Conservation (phyloP, 2,797 vertebrate species). For the Heliangelus exortis region DNA sequence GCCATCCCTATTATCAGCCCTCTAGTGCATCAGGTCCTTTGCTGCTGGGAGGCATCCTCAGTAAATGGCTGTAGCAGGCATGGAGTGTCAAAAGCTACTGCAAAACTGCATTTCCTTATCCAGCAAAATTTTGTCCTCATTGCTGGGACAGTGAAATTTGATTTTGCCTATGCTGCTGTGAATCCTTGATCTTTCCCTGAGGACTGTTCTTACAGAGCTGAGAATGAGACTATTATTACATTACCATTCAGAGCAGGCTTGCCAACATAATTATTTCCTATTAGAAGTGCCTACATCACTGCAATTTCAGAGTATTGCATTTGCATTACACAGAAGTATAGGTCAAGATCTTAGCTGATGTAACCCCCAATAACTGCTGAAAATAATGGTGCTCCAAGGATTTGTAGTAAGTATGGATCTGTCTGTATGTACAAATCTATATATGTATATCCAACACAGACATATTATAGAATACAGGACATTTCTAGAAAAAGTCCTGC, state of each 20-base stretch:
- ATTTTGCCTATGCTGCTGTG: conserved; percentile 17
- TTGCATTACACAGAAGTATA: not conserved
- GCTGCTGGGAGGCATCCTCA: not conserved
- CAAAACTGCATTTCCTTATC: not conserved
- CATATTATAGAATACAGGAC: not conserved
- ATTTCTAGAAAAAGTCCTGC: not conserved
- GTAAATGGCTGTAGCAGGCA: not conserved
- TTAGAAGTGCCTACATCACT: not conserved
- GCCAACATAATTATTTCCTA: conserved; percentile 11
- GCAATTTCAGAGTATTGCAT: conserved; percentile 22
- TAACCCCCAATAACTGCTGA: not conserved
- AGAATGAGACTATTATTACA: conserved; percentile 30
- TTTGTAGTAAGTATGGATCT: not conserved
- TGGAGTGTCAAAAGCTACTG: not conserved
- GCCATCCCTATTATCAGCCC: not conserved
- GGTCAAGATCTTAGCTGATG: conserved; percentile 2
- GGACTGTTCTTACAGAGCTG: conserved; percentile 11
- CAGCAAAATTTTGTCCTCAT: conserved; percentile 14
- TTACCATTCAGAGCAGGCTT: conserved; percentile 19
- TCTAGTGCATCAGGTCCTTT: rapidly evolving
- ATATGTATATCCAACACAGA: not conserved
- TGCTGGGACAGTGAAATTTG: conserved; percentile 18
- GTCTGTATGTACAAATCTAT: not conserved
- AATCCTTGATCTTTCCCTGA: conserved; percentile 43
- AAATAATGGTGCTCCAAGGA: not conserved